phyloP scores from a whole-genome alignment of 2,888 invertebrate genomes.

The Electrophaes corylata region DNA sequence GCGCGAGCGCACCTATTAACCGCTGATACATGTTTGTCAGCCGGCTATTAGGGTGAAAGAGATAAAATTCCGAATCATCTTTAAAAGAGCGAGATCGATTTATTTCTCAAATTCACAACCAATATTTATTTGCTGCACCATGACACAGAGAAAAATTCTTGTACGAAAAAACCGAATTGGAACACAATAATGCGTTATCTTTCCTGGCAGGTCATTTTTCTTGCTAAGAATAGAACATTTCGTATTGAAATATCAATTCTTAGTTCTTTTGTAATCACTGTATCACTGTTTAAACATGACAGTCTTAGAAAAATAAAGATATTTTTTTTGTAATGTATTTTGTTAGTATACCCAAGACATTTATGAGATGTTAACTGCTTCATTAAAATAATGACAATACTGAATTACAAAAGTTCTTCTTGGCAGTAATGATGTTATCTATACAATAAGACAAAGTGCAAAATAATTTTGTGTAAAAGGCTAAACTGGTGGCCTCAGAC shows the following conservation, averaged over 20 bases:
- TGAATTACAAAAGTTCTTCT: not conserved
- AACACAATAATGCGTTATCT: conserved; percentile 70
- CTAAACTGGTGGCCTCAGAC: too few species aligned
- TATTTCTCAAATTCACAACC: conserved; percentile 76
- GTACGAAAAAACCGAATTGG: conserved; percentile 73
- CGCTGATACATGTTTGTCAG: conserved; percentile 85
- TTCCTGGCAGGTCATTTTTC: conserved; percentile 71
- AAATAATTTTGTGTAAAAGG: too few species aligned
- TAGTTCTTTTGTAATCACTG: not conserved
- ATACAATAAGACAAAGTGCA: not conserved
- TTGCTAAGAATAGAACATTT: conserved; percentile 68
- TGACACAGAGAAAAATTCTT: conserved; percentile 76
- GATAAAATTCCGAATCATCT: conserved; percentile 75
- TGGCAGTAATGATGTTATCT: not conserved
- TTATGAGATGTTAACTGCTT: not conserved
- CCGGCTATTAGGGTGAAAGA: conserved; percentile 83
- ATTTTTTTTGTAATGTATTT: not conserved
- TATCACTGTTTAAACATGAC: not conserved
- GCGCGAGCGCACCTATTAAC: conserved; percentile 83
- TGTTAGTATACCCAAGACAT: not conserved
- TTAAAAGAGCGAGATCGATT: conserved; percentile 79
- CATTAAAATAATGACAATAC: not conserved
- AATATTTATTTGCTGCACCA: conserved; percentile 80
- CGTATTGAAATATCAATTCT: conserved; percentile 43
- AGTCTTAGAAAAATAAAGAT: not conserved